Percentiles rank a stretch among this genome's conserved stretches.
Evolutionary conservation across 2,113 vertebrate genomes (phyloP).

Genomic region (Pan troglodytes): NHGRI_mPanTro3-v2.1_pri NC_086015.1:128147001-128147500

Average conservation of each 20-base stretch:
- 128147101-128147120: too few species aligned
- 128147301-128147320: background rate
- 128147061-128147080: background rate
- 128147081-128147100: background rate
- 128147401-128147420: background rate
- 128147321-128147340: background rate
- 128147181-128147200: background rate
- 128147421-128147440: background rate
- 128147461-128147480: background rate
- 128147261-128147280: background rate
- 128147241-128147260: background rate
- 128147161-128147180: background rate
- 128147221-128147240: background rate
- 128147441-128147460: background rate
- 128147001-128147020: too few species aligned
- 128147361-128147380: background rate
- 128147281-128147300: background rate
- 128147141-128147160: background rate
- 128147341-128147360: background rate
- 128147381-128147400: background rate
- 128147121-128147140: background rate
- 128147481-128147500: fast-evolving
- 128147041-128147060: too few species aligned
- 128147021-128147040: too few species aligned
- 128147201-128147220: background rate